Base-by-base conservation (phyloP, 2,888 invertebrate genomes). In the Pachydiplax longipennis region DNA sequence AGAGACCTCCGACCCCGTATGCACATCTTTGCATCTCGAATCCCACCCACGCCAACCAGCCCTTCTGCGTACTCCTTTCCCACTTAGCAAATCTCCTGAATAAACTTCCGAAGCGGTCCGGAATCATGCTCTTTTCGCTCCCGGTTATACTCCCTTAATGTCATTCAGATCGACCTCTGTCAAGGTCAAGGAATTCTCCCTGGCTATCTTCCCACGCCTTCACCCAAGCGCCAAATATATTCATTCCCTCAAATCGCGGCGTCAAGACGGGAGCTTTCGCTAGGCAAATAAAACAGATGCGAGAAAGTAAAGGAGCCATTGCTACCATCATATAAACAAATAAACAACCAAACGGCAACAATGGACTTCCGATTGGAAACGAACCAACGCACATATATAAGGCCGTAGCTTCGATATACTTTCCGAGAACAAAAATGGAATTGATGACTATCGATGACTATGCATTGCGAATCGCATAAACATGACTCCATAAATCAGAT, bases 111-210 rank as follows among this genome's bases (percentile, higher is more conserved):
- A 73, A 73, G 73, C 73, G 25, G 53, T 53, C 8, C 22, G 22
- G 15, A 22, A 12, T 25, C 73, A 25, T 25, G 73, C 10, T n/a
- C 31, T 73, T 31, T 73, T 31, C 37, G 37, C 35, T 87, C 87
- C 61, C 87, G 25, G 87, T 87, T 37, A 87, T 61, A 61, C 58
- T 35, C 87, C 61, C 61, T 65, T 87, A 87, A 87, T 87, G 87
- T 58, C 35, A 87, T 87, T 61, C 58, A n/a, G 87, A 87, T 87
- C 61, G 87, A 87, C 87, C 87, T 61, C 37, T 37, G n/a, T 37
- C 87, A 87, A 87, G 87, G 87, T 87, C 87, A 87, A 58, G 31
- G 12, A 73, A 31, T 25, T 13, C 73, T 73, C 31, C 73, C 8
- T 25, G 31, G 73, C 31, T 10, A 10, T 31, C 73, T 73, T 31